Conservation (phyloP, 2,797 vertebrate genomes). For the Sebastes iracundus region DNA sequence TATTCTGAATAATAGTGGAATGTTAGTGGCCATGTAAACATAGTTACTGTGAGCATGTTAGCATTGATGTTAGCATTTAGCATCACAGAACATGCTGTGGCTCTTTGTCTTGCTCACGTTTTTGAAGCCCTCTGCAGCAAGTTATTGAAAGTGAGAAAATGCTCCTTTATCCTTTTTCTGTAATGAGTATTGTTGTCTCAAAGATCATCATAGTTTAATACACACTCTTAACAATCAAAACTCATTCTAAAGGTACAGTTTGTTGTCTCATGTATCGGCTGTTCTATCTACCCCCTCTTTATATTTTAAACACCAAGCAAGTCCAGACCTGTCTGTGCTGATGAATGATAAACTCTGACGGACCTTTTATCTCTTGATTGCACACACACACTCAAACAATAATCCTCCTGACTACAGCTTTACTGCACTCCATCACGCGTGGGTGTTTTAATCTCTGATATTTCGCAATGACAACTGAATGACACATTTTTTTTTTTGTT, state of each 20-base stretch:
- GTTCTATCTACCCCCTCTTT: background rate
- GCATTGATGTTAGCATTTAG: background rate
- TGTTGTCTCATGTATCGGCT: background rate
- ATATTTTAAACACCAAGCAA: slow-evolving; percentile 45
- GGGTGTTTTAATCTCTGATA: background rate
- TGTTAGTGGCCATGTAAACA: too few species aligned
- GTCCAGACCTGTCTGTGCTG: slow-evolving; percentile 63
- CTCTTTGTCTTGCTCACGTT: background rate
- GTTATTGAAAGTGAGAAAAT: background rate
- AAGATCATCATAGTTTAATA: too few species aligned
- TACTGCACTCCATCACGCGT: background rate
- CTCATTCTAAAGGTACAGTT: background rate
- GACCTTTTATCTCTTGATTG: slow-evolving; percentile 44
- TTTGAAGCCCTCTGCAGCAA: background rate
- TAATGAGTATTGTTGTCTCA: background rate
- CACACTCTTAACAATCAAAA: too few species aligned
- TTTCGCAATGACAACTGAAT: slow-evolving; percentile 9
- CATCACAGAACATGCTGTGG: background rate
- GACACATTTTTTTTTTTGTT: background rate
- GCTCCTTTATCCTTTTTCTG: background rate
- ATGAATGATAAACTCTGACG: slow-evolving; percentile 61
- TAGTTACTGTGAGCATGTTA: background rate
- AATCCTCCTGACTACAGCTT: background rate
- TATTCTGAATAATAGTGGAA: too few species aligned
- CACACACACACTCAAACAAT: slow-evolving; percentile 31